Evolutionary conservation across 92 coral and sea anemone genomes (phyloP), one percentile per base, ranked within the genome.

Genomic region (Siderastrea siderea): DNA sequence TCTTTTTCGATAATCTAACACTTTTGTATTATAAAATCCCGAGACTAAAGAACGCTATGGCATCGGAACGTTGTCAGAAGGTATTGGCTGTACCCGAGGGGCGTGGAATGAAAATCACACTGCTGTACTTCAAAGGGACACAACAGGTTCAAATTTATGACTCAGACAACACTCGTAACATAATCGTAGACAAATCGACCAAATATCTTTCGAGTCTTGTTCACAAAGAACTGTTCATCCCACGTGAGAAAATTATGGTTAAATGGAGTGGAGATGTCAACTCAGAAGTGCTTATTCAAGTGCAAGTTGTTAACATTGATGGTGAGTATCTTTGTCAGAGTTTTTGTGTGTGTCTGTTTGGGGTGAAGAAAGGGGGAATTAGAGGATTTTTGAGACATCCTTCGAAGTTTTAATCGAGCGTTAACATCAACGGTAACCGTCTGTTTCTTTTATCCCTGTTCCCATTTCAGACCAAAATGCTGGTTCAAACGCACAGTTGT

Each of bases 251-350:
- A 9, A 85, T 77, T 8, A 44, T 65, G 58, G 2, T 93, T 5
- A 4, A 50, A 48, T 90, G 92, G 94, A 55, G 13, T 9, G 94
- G 94, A 10, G 84, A 81, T 53, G 87, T 79, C 2, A 84, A 78
- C 73, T 85, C 94, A 9, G 82, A 87, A 68, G 79, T 93, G 43
- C 50, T 80, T 68, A 50, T 93, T 78, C 86, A 77, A 43, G 92
- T 82, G 58, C 87, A 93, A 67, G 71, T 83, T 15, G 55, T 79
- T 6, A 63, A 83, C 65, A 38, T 61, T 2, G 47, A n/a, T 13
- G 88, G 93, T 92, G 80, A 81, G 88, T 76, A 15, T 7, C 46
- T 63, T 48, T 4, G 47, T 6, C 43, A 26, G 38, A 26, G 38
- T 26, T 26, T 65, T 65, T 65, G 6, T 65, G 16, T 65, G 70